phyloP scores from a whole-genome alignment of 2,113 vertebrate species.

The Prietella phreatophila region DNA sequence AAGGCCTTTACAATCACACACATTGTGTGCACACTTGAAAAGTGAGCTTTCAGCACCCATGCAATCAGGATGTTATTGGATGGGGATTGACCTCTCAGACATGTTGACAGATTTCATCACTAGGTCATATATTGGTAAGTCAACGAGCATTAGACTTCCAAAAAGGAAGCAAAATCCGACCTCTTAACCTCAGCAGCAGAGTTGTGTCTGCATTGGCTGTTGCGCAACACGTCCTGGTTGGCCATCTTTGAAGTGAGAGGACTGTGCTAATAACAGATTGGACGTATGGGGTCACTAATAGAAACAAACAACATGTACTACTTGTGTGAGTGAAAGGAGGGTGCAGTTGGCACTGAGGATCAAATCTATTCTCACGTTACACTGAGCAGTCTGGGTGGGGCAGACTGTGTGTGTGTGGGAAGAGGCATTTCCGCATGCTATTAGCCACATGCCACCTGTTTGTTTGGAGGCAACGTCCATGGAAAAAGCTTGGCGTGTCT shows the following conservation, averaged over 20 bases:
- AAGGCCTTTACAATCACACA: neutral
- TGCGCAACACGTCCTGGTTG: conserved; percentile 55
- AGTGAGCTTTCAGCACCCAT: conserved; percentile 30
- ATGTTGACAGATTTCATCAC: conserved; percentile 27
- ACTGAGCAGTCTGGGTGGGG: conserved; percentile 13
- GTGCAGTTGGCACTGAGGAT: conserved; percentile 45
- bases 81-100: conserved; percentile 36
- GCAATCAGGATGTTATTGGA: conserved; percentile 44
- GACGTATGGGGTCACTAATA: conserved; percentile 60
- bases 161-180: conserved; percentile 20
- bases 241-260: conserved; percentile 66
- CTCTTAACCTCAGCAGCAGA: conserved; percentile 30
- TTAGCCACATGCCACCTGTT: conserved; percentile 37
- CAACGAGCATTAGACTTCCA: neutral
- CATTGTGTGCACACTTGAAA: neutral
- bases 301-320: conserved; percentile 65
- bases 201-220: neutral
- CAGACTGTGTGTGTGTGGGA: conserved; percentile 53
- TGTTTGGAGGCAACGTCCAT: conserved; percentile 35
- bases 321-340: conserved; percentile 34
- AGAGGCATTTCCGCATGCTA: conserved; percentile 56
- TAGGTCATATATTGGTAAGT: conserved; percentile 25
- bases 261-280: conserved; percentile 66
- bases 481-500: conserved; percentile 21
- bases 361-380: conserved; percentile 45